A percentile compares a stretch with the other conserved stretches of the same genome.
Conservation (phyloP, 2,888 invertebrate species). For the Leucoma salicis region DNA sequence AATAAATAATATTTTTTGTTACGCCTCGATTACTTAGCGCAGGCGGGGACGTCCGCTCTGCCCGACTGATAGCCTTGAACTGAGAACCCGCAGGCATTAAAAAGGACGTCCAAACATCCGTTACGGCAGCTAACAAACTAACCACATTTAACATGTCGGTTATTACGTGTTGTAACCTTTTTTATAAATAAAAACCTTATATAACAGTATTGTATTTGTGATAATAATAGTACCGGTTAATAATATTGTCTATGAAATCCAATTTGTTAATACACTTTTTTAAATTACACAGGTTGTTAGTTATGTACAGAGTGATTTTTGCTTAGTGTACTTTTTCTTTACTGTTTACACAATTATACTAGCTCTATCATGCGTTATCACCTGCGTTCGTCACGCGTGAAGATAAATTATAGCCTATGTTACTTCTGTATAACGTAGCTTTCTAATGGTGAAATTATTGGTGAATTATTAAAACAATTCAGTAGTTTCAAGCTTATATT, state of each 20-base stretch:
- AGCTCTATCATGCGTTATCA: too few species aligned
- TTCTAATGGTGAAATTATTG: too few species aligned
- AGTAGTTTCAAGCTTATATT: too few species aligned
- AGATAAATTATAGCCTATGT: too few species aligned
- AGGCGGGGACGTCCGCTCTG: conserved; percentile 50
- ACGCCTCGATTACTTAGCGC: conserved; percentile 45
- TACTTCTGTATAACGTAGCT: too few species aligned
- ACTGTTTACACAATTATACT: too few species aligned
- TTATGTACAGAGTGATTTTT: conserved; percentile 1
- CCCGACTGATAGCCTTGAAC: conserved; percentile 51
- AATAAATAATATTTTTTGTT: conserved; percentile 43
- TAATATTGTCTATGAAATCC: conserved; percentile 41
- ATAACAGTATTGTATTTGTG: conserved; percentile 52
- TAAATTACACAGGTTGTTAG: conserved; percentile 38
- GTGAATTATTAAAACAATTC: too few species aligned
- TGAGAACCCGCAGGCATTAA: conserved; percentile 39
- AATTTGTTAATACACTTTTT: conserved; percentile 50
- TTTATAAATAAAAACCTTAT: conserved; percentile 60
- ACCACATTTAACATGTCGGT: conserved; percentile 48
- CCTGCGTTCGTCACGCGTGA: too few species aligned
- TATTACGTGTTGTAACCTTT: conserved; percentile 64
- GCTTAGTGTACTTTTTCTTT: not conserved
- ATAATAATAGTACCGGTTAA: conserved; percentile 42
- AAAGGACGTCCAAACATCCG: conserved; percentile 33
- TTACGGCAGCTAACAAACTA: conserved; percentile 53